Percentiles rank a stretch among this genome's conserved stretches.
These are phyloP conservation scores for Athripsodes cinereus DNA, from an alignment of 2,888 invertebrate genomes.

Conservation along the genomic window DNA sequence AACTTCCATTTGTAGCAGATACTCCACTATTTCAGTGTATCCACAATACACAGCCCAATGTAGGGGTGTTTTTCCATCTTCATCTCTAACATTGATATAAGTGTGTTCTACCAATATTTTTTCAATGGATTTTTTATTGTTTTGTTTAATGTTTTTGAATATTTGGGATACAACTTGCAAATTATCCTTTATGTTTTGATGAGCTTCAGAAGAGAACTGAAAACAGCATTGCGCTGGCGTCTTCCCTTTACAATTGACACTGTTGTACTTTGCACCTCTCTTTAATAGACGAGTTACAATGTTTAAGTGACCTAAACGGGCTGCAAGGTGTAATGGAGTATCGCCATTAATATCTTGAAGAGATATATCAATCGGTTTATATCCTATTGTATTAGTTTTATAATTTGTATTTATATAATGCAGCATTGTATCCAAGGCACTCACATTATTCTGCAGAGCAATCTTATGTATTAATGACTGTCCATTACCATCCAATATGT, in stretches of 20 bases:
- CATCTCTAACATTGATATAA: neutral
- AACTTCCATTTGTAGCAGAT: neutral
- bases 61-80: neutral
- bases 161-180: neutral
- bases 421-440: neutral
- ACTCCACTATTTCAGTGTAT: neutral
- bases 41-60: neutral
- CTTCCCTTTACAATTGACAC: neutral
- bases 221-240: neutral
- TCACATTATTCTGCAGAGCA: neutral
- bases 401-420: too few relatives aligned
- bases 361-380: neutral
- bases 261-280: neutral
- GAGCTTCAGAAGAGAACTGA: too few relatives aligned
- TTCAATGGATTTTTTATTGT: neutral
- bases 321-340: neutral
- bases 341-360: neutral
- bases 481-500: neutral
- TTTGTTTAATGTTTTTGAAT: neutral
- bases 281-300: neutral
- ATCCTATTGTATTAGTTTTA: neutral
- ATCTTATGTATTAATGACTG: neutral
- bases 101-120: neutral
- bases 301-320: neutral
- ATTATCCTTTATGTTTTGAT: neutral